Evolutionary conservation across 2,888 invertebrate species (phyloP).

Genomic region (Boloria euphrosyne): DNA sequence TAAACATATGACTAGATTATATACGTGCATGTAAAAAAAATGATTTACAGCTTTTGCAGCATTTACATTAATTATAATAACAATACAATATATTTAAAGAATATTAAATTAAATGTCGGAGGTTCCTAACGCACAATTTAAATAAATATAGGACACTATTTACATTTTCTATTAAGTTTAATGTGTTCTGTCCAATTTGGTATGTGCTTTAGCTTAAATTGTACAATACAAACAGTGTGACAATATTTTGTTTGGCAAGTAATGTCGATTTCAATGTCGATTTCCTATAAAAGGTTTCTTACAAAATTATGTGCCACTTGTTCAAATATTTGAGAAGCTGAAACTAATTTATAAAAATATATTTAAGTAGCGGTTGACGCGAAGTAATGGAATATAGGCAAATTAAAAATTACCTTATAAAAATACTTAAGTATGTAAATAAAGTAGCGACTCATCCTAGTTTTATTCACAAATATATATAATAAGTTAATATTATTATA

Average conservation of each 20-base stretch:
- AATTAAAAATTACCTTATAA: not conserved
- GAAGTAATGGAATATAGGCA: conserved; percentile 10
- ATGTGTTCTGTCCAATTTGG: conserved; percentile 49
- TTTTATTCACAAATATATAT: no score
- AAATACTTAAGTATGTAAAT: no score
- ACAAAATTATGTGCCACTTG: conserved; percentile 48
- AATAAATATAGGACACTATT: conserved; percentile 28
- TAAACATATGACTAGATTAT: not conserved
- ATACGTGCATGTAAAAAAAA: not conserved
- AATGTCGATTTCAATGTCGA: conserved; percentile 59
- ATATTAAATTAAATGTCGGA: not conserved
- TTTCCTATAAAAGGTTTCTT: conserved; percentile 55
- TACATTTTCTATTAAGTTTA: conserved; percentile 34
- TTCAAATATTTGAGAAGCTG: conserved; percentile 51
- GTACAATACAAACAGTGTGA: conserved; percentile 46
- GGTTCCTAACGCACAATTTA: conserved; percentile 31
- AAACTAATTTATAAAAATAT: conserved; percentile 25
- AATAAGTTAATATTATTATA: no score
- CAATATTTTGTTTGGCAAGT: conserved; percentile 43
- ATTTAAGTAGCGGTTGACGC: conserved; percentile 12
- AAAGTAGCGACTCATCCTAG: no score
- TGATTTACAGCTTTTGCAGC: no score
- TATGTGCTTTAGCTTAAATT: conserved; percentile 43
- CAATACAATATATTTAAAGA: no score
- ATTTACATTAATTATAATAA: no score